Percentiles rank a stretch among this genome's conserved stretches.
Evolutionary conservation across 2,888 invertebrate species (phyloP).

Genomic region (Balanococcus diminutus): DNA sequence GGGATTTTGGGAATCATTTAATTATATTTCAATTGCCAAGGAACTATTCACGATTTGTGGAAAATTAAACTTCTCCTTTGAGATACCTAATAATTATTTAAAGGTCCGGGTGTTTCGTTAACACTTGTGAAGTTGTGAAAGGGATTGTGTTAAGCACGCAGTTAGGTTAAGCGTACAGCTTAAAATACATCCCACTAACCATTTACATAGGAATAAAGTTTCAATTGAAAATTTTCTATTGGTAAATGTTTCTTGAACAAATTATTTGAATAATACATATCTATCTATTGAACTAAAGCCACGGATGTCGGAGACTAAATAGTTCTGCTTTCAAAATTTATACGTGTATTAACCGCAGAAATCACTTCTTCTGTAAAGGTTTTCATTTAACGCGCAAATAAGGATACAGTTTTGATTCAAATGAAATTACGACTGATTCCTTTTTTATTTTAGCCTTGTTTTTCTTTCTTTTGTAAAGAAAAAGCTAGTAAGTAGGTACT

Average conservation of each 20-base stretch:
- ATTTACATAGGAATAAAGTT: conserved; percentile 18
- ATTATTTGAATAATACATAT: neutral
- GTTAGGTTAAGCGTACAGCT: neutral
- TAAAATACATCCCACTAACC: neutral
- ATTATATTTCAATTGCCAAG: conserved; percentile 19
- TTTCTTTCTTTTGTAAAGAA: no score
- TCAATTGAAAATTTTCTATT: neutral
- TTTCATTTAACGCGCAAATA: neutral
- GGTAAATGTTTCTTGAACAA: conserved; percentile 12
- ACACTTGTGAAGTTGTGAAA: neutral
- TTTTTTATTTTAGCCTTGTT: no score
- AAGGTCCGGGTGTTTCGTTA: conserved; percentile 20
- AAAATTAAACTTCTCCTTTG: conserved; percentile 10
- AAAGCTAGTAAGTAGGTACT: no score
- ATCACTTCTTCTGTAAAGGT: neutral
- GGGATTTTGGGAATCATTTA: neutral
- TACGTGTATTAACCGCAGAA: neutral
- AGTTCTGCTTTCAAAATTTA: neutral
- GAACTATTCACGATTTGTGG: neutral
- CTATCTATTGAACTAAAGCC: neutral
- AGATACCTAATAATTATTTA: conserved; percentile 11
- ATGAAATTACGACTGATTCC: no score
- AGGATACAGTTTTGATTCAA: no score
- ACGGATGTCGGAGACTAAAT: neutral
- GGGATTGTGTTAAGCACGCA: neutral